Evolutionary conservation across 2,797 vertebrate genomes (phyloP), one percentile per base, ranked within the genome.

Genomic region (Mareca penelope): DNA sequence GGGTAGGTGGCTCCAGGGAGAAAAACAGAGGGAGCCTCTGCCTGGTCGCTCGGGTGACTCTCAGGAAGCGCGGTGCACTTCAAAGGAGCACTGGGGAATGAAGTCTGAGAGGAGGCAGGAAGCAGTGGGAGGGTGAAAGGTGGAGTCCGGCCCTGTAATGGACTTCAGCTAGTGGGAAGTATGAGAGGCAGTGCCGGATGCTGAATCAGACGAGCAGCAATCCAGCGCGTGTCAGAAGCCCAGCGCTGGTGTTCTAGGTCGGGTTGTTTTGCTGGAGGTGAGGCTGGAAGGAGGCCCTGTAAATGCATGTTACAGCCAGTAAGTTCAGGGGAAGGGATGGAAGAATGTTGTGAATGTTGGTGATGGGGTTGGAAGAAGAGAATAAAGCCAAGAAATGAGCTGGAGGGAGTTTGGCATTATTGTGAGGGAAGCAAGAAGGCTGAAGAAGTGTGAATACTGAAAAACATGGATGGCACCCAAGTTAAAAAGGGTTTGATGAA

Each of bases 401-500:
- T 88, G 52, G 56, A 91, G 0, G 3, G 67, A 90, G 88, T 79
- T 90, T 64, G 70, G 80, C 75, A 68, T 81, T 81, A 24, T 12
- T 60, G 35, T 69, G 52, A 86, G 75, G 68, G 75, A 93, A 93
- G 60, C 67, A 93, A 85, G 91, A 86, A 88, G 78, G 83, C 44
- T 94, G 80, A 72, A 94, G 87, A 93, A 92, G 77, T 11, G 5
- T 29, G 72, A 94, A 81, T 80, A 63, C 60, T 78, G 76, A 88
- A 91, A 94, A 92, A 86, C 17, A 39, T 91, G 89, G 89, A 95
- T 92, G 75, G 70, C 89, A 88, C 89, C 89, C 89, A 85, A 90
- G 69, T 89, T 84, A 67, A 70, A 94, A 91, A 89, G 77, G 39
- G 73, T n/a, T 88, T 90, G 59, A 94, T 92, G 93, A 85, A 89